phyloP scores from a whole-genome alignment of 1,140 invertebrate genomes.

The Calliphora vicina region DNA sequence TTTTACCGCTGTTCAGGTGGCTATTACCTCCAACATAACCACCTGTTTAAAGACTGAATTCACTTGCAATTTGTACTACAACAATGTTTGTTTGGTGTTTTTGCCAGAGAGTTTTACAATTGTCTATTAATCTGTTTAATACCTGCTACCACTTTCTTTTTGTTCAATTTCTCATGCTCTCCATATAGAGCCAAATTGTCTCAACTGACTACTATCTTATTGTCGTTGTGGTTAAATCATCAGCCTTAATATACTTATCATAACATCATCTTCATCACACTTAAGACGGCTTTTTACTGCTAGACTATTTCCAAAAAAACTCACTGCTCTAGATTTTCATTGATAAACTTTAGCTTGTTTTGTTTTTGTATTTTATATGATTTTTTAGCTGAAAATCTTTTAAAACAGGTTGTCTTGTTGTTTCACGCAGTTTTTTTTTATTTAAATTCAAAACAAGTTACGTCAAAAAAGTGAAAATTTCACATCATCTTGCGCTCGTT shows the following conservation, averaged over 20 bases:
- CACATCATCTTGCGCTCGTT: background rate
- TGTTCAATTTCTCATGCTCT: background rate
- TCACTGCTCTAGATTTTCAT: background rate
- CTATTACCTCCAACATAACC: background rate
- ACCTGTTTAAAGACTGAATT: constrained; percentile 21
- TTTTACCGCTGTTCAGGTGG: background rate
- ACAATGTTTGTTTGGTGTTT: background rate
- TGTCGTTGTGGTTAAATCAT: background rate
- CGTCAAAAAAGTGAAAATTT: constrained; percentile 23
- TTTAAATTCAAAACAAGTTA: constrained; percentile 19
- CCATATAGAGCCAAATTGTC: background rate
- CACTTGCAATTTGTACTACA: no score
- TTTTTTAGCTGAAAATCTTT: background rate
- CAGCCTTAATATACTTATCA: no score
- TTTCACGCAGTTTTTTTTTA: background rate
- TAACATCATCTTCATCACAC: constrained; percentile 1
- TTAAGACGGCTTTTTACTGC: background rate
- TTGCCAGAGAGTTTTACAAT: background rate
- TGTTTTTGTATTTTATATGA: no score
- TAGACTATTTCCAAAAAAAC: background rate
- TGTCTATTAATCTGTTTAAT: background rate
- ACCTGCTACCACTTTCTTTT: background rate
- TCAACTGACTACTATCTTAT: background rate
- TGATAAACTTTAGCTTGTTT: background rate
- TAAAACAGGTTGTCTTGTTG: background rate